Evolutionary conservation across 2,113 vertebrate genomes (phyloP).

Genomic region (Nyctereutes procyonoides): DNA sequence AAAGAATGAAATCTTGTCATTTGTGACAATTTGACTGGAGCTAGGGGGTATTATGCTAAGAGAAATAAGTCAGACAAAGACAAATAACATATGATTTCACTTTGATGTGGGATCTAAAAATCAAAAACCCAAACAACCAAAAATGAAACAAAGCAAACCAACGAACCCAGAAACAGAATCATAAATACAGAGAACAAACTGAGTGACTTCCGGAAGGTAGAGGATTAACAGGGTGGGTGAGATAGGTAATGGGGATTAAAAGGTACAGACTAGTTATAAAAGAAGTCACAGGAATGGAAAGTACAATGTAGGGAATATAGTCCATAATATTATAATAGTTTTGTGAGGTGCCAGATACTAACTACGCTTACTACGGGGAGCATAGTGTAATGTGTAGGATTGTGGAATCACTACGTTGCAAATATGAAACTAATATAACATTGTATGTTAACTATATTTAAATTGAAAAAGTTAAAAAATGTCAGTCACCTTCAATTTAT

Average conservation of each 20-base stretch:
- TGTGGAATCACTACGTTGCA: neutral
- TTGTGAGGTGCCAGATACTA: neutral
- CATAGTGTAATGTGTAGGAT: neutral
- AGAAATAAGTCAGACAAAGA: neutral
- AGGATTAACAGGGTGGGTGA: neutral
- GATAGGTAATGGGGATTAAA: neutral
- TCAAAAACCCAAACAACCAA: neutral
- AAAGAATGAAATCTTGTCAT: neutral
- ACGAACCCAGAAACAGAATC: neutral
- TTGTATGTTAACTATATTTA: neutral
- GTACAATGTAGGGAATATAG: neutral
- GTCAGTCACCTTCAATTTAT: neutral
- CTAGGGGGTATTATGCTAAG: neutral
- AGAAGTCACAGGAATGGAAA: neutral
- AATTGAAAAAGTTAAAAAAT: neutral
- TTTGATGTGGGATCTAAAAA: neutral
- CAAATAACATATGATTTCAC: neutral
- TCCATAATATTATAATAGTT: neutral
- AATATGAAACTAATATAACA: neutral
- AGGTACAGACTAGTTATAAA: neutral
- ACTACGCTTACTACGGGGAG: neutral
- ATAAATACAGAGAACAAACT: neutral
- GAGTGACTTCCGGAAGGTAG: neutral
- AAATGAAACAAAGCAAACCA: neutral
- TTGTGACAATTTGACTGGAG: neutral